Base-by-base conservation (phyloP, 2,888 invertebrate species). In the Poecilobothrus nobilitatus region DNA sequence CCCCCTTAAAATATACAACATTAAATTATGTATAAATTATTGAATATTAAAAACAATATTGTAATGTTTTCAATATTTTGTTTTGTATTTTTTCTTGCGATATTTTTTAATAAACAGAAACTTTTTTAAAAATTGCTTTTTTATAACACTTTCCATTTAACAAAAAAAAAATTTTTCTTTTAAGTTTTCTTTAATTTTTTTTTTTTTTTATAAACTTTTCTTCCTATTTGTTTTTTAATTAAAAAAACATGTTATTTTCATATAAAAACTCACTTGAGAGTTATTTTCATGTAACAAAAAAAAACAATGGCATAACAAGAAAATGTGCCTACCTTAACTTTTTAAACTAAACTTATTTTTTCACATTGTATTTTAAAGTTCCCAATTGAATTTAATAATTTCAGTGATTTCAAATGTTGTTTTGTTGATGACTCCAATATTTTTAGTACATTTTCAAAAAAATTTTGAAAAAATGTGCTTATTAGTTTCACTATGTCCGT, bases 201-300 rank as follows among this genome's bases (percentile, higher is more conserved):
- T 53, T 18, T 53, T 53, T 53, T 53, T 53, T 53, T 1, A 18
- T 53, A 18, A 6, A 12, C 15, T 53, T 53, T 18, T 53, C 6
- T 53, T 37, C 12, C 12, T 37, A 8, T 18, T 53, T 18, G 2
- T 53, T 53, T 53, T 37, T 53, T 53, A 53, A 53, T 53, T 53
- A 53, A 53, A 53, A 53, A 53, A 53, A n/a, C 53, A n/a, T 53
- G 53, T 53, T 53, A 53, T 53, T 53, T 53, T 53, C 18, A 53
- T 53, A 53, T 53, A 53, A 53, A 53, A 53, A 53, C 53, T 53
- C 53, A 53, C 53, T 53, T 2, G 53, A 53, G 53, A 53, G 53
- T 53, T 53, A 53, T 53, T 53, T 53, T 4, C 5, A 27, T 27
- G 27, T 2, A 27, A n/a, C n/a, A n/a, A n/a, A n/a, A n/a, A 27